phyloP scores from a whole-genome alignment of 2,113 vertebrate genomes.

The Sapajus apella region DNA sequence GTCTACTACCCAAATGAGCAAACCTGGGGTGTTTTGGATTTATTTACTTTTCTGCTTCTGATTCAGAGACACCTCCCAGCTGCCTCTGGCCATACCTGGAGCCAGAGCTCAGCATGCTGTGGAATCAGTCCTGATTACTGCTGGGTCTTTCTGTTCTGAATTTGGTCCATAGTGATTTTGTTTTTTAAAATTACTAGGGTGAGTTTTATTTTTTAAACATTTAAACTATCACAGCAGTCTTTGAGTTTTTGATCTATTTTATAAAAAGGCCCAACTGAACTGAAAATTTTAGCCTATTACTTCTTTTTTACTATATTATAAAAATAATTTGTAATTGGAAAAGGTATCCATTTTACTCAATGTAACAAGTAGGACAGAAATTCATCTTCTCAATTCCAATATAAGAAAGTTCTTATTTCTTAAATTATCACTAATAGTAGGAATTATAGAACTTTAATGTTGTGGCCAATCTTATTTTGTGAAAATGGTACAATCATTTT shows the following conservation, averaged over 20 bases:
- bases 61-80: neutral
- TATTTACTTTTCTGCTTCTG: neutral
- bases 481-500: neutral
- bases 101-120: neutral
- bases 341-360: neutral
- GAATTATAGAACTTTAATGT: neutral
- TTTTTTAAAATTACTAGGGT: neutral
- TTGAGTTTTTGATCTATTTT: neutral
- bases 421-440: neutral
- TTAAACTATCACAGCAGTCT: neutral
- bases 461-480: neutral
- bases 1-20: neutral
- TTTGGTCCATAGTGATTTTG: neutral
- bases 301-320: neutral
- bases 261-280: neutral
- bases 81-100: neutral
- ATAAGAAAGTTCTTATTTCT: neutral
- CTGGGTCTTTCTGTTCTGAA: neutral
- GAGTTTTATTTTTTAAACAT: neutral
- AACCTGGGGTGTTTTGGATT: rapidly evolving
- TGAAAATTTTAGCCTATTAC: neutral
- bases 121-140: neutral
- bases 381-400: rapidly evolving
- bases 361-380: neutral
- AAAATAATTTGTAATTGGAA: neutral